Evolutionary conservation across 2,797 vertebrate species (phyloP).

Genomic region (Pyrocephalus nanus): DNA sequence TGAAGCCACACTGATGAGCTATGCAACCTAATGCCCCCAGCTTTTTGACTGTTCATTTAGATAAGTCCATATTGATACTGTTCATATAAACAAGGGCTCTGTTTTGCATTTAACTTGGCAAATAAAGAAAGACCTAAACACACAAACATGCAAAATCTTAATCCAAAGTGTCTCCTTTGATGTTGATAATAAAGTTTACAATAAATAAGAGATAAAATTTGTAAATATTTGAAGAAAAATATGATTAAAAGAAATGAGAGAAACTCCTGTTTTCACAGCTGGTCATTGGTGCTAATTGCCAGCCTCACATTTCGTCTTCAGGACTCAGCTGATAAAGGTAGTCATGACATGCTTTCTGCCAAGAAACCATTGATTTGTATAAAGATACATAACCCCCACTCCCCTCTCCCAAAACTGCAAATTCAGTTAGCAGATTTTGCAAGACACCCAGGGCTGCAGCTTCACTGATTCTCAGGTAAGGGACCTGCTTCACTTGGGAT

Average conservation of each 20-base stretch:
- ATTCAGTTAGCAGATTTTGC: background rate
- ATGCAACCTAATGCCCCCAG: background rate
- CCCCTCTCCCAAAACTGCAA: background rate
- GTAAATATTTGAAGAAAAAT: slow-evolving; percentile 79
- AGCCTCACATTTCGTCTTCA: slow-evolving; percentile 65
- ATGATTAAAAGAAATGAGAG: slow-evolving; percentile 80
- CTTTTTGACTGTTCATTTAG: background rate
- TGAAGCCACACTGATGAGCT: background rate
- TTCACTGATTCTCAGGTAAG: background rate
- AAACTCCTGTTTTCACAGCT: slow-evolving; percentile 81
- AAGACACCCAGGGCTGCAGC: background rate
- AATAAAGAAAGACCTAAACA: slow-evolving; percentile 16
- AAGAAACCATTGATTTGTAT: background rate
- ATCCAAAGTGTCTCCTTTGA: background rate
- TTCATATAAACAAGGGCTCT: background rate
- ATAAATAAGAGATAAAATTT: slow-evolving; percentile 80
- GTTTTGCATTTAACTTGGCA: background rate
- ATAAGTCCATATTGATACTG: background rate
- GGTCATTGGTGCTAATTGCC: slow-evolving; percentile 75
- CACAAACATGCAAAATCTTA: background rate
- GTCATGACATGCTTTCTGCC: background rate
- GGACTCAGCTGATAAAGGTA: background rate
- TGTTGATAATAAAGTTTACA: slow-evolving; percentile 63
- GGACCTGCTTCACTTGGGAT: background rate
- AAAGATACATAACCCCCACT: background rate